phyloP scores from a whole-genome alignment of 2,797 vertebrate species.

The Arrhamphus sclerolepis region DNA sequence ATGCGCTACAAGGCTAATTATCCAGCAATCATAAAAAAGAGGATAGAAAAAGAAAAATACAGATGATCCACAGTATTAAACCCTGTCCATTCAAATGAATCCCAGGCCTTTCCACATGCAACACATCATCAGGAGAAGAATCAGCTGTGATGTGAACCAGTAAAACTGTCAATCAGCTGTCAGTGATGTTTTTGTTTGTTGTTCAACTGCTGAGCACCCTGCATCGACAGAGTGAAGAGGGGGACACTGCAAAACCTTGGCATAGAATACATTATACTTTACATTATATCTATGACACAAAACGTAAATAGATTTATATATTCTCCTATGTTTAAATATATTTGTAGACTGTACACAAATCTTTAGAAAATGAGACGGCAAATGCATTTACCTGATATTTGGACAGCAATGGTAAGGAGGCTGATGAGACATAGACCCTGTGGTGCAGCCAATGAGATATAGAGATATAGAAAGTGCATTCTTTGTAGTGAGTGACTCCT shows the following conservation, averaged over 20 bases:
- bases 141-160: slow-evolving; percentile 52
- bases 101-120: slow-evolving; percentile 72
- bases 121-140: slow-evolving; percentile 60
- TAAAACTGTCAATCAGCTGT: slow-evolving; percentile 49
- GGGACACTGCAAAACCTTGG: slow-evolving; percentile 81
- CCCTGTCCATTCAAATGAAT: slow-evolving; percentile 74
- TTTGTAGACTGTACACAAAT: slow-evolving; percentile 82
- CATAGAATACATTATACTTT: slow-evolving; percentile 82
- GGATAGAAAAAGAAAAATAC: slow-evolving; percentile 12
- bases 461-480: slow-evolving; percentile 84
- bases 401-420: slow-evolving; percentile 76
- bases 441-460: slow-evolving; percentile 78
- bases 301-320: slow-evolving; percentile 84
- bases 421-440: slow-evolving; percentile 76
- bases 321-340: slow-evolving; percentile 83
- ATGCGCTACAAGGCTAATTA: slow-evolving; percentile 75
- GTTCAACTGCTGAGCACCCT: slow-evolving; percentile 64
- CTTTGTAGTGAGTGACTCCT: slow-evolving; percentile 79
- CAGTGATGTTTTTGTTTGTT: slow-evolving; percentile 44
- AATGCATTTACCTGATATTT: slow-evolving; percentile 82
- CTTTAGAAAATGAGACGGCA: slow-evolving; percentile 80
- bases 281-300: slow-evolving; percentile 83
- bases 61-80: slow-evolving; percentile 66
- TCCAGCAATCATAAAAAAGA: slow-evolving; percentile 63
- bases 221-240: slow-evolving; percentile 73